Conservation (phyloP, 2,888 invertebrate species). For the Opisthograptis luteolata region DNA sequence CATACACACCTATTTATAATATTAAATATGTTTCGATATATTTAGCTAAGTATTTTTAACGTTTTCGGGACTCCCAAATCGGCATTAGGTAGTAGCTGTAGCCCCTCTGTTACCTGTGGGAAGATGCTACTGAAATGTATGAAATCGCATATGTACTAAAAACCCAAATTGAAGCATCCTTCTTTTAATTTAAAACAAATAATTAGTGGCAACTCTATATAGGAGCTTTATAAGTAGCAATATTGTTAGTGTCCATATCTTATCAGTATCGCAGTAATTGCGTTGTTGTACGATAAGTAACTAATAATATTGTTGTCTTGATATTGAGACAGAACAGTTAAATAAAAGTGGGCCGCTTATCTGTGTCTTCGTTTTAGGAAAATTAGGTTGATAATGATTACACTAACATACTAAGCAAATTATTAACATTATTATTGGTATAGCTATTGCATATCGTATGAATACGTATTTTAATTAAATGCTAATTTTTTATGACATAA, state of each 20-base stretch:
- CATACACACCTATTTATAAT: too few relatives aligned
- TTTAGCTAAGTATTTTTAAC: too few relatives aligned
- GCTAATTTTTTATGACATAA: too few relatives aligned
- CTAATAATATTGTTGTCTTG: slow-evolving; percentile 6
- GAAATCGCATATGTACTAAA: background rate
- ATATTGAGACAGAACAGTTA: background rate
- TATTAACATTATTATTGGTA: too few relatives aligned
- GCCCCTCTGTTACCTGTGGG: too few relatives aligned
- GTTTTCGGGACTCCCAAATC: too few relatives aligned
- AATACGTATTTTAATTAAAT: too few relatives aligned
- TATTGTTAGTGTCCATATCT: slow-evolving; percentile 24
- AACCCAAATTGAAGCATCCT: background rate
- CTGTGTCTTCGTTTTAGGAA: slow-evolving; percentile 1
- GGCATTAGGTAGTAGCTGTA: too few relatives aligned
- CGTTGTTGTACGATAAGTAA: slow-evolving; percentile 12
- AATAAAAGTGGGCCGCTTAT: slow-evolving; percentile 14
- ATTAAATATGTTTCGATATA: too few relatives aligned
- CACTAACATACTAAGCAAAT: background rate
- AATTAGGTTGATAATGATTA: slow-evolving; percentile 7
- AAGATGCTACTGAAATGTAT: too few relatives aligned
- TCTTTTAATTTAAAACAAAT: background rate
- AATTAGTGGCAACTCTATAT: slow-evolving; percentile 10
- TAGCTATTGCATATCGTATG: too few relatives aligned
- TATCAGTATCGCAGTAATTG: slow-evolving; percentile 21
- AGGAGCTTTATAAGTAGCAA: too few relatives aligned